Evolutionary conservation across 2,888 invertebrate species (phyloP), one percentile per base, ranked within the genome.

Genomic region (Megastigmus dorsalis): DNA sequence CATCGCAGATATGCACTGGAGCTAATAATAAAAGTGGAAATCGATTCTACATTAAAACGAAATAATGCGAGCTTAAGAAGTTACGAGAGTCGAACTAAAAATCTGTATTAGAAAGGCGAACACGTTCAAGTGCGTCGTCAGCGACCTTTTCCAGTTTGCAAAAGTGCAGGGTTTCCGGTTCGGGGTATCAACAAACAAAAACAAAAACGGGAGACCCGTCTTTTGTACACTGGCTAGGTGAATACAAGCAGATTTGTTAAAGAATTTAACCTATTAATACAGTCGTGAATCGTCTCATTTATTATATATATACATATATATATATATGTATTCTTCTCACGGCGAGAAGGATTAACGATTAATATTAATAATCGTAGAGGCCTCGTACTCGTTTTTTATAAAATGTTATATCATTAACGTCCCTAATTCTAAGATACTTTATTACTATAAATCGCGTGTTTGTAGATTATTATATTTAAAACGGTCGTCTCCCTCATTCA

Each of bases 301-400:
- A 79, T 74, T 75, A n/a, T n/a, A n/a, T n/a, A n/a, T n/a, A n/a
- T n/a, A n/a, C n/a, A n/a, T n/a, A n/a, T n/a, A n/a, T n/a, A n/a
- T n/a, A n/a, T n/a, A n/a, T n/a, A n/a, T n/a, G n/a, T n/a, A n/a
- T n/a, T 23, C 41, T 43, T 55, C 30, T 43, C 48, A 15, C 4
- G 33, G 7, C 6, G 13, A 52, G 36, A 52, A 82, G 74, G 78
- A 80, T 80, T 82, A 84, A 83, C 77, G 78, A 79, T 81, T 82
- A 80, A 82, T 81, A 80, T 79, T 77, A 75, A 77, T 79, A 81
- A 82, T 76, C 80, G 75, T 82, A 83, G n/a, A n/a, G 79, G 79
- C 79, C 80, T 79, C 77, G 73, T 80, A 81, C 79, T 82, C 79
- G 69, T 81, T 82, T 75, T 74, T 77, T 79, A 80, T 80, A 74